phyloP scores from a whole-genome alignment of 1,140 invertebrate genomes.

The Physella acuta region DNA sequence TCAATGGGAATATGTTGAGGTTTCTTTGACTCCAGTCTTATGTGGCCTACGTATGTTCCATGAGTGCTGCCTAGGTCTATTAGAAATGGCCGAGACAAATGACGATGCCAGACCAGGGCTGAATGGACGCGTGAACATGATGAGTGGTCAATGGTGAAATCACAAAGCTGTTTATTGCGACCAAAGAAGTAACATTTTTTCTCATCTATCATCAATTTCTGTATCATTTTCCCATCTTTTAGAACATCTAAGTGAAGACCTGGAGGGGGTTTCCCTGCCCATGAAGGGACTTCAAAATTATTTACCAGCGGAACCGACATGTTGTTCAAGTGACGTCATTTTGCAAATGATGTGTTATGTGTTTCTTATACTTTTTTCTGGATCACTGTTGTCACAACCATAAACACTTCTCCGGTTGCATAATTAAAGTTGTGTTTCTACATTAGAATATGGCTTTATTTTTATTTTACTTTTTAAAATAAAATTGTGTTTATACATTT shows the following conservation, averaged over 20 bases:
- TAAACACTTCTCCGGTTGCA: too few species aligned
- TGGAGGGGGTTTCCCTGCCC: slow-evolving; percentile 93
- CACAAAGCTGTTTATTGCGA: slow-evolving; percentile 93
- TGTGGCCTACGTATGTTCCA: slow-evolving; percentile 91
- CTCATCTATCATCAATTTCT: slow-evolving; percentile 99
- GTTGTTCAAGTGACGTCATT: too few species aligned
- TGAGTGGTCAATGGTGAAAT: slow-evolving; percentile 97
- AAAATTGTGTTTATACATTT: too few species aligned
- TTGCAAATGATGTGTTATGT: too few species aligned
- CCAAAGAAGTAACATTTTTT: slow-evolving; percentile 99
- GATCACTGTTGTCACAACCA: too few species aligned
- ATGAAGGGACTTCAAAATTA: slow-evolving; percentile 57
- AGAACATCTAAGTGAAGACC: slow-evolving; percentile 96
- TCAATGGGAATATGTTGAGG: slow-evolving; percentile 94
- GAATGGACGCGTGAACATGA: slow-evolving; percentile 97
- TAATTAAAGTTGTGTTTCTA: too few species aligned
- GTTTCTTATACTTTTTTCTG: too few species aligned
- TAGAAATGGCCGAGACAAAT: slow-evolving; percentile 90
- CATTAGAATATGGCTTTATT: too few species aligned
- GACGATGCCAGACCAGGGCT: slow-evolving; percentile 95
- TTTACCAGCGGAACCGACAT: slow-evolving; percentile 49
- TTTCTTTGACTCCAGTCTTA: slow-evolving; percentile 86
- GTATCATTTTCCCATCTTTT: slow-evolving; percentile 94
- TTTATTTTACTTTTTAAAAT: too few species aligned
- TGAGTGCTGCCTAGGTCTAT: slow-evolving; percentile 98